Percentiles rank a stretch among this genome's conserved stretches.
Evolutionary conservation across 2,113 vertebrate genomes (phyloP).

Genomic region (Gyps fulvus): DNA sequence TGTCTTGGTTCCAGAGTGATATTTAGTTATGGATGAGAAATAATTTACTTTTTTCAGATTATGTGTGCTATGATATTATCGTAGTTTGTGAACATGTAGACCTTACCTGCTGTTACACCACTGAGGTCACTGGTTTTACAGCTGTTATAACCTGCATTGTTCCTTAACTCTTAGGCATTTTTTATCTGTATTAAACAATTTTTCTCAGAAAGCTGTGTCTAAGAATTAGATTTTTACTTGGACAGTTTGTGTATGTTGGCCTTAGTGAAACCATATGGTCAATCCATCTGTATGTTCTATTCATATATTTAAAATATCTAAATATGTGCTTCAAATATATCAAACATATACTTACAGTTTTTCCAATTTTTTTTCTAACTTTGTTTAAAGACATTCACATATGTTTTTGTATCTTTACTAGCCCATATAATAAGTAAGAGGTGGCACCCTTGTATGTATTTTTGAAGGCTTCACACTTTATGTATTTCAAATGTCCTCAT

Average conservation of each 20-base stretch:
- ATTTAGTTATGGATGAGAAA: background rate
- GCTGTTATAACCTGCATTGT: background rate
- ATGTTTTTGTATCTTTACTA: background rate
- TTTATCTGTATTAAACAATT: background rate
- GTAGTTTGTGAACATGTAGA: background rate
- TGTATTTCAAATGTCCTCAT: background rate
- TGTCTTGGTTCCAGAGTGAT: background rate
- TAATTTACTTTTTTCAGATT: background rate
- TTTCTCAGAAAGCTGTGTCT: background rate
- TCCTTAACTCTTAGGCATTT: background rate
- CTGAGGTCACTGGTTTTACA: background rate
- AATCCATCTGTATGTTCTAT: background rate
- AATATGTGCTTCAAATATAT: background rate
- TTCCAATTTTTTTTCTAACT: background rate
- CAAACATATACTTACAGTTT: background rate
- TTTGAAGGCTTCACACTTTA: background rate
- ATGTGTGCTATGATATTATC: background rate
- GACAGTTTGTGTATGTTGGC: background rate
- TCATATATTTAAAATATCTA: background rate
- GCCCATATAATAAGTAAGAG: background rate
- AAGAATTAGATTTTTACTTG: background rate
- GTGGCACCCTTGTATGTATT: background rate
- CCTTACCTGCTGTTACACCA: background rate
- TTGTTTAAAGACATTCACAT: background rate
- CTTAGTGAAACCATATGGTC: background rate